Base-by-base conservation (phyloP, 2,888 invertebrate species). In the Scaptodrosophila latifasciaeformis region DNA sequence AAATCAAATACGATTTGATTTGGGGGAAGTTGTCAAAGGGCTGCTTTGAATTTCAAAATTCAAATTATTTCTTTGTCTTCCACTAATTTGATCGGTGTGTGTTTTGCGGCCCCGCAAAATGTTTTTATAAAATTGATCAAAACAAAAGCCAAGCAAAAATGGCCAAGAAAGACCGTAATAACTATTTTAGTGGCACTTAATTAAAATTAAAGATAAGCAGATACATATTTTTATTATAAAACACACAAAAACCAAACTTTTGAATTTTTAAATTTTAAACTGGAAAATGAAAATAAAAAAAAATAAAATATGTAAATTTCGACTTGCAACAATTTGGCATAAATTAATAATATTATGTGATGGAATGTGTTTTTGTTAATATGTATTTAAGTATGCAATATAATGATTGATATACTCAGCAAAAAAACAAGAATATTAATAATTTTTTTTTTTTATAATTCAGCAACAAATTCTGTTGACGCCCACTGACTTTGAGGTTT, bases 1-100 rank as follows among this genome's bases (percentile, higher is more conserved):
- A 24, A 24, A 24, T 24, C 24, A 24, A 5, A n/a, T n/a, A n/a
- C n/a, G n/a, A n/a, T n/a, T n/a, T n/a, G n/a, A n/a, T n/a, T n/a
- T n/a, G n/a, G n/a, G n/a, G 24, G 24, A 24, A 24, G 7, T 15
- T 17, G 4, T 15, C 12, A 1, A 37, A 15, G 15, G 24, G 24
- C 10, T 13, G 35, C 35, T 37, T 37, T 37, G 37, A 17, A 7
- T 2, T 10, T 18, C 27, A 27, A 27, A 27, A 6, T 9, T 13
- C 47, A 59, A 72, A 72, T 67, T 62, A 63, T 67, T 63, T 59
- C 70, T 60, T 76, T 76, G 76, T 69, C 52, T 71, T 58, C 29
- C 45, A n/a, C 65, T 72, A 75, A 71, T 75, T 71, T 71, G 65
- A 69, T 62, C 62, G 71, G 61, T n/a, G n/a, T 40, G 18, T 12